A percentile compares a stretch with the other conserved stretches of the same genome.
Conservation (phyloP, 1,140 invertebrate species). For the Parasteatoda tepidariorum region DNA sequence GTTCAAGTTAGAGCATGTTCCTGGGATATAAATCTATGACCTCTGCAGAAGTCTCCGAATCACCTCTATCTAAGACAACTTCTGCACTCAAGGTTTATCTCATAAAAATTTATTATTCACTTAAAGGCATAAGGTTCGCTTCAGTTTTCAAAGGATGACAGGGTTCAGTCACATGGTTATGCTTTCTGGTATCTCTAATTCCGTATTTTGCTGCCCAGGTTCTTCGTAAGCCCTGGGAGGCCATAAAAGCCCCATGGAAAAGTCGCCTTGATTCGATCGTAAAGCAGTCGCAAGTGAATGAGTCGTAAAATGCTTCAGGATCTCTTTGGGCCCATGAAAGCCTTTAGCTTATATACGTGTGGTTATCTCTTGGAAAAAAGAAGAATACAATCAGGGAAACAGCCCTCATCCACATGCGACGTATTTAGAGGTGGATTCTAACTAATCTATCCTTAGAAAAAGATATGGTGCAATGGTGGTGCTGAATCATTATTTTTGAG, state of each 20-base stretch:
- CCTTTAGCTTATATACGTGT: slow-evolving; percentile 11
- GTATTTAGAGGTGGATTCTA: background rate
- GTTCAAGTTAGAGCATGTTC: too few relatives aligned
- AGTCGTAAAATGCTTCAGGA: slow-evolving; percentile 45
- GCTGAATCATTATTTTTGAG: background rate
- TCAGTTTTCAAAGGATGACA: slow-evolving; percentile 23
- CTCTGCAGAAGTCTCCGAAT: too few relatives aligned
- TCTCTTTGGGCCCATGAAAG: slow-evolving; percentile 21
- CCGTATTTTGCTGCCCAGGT: background rate
- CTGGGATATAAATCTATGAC: too few relatives aligned
- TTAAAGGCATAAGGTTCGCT: background rate
- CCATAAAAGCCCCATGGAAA: slow-evolving; percentile 29
- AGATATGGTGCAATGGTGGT: too few relatives aligned
- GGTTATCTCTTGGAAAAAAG: slow-evolving; percentile 39
- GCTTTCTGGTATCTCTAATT: slow-evolving; percentile 35
- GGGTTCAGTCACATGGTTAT: slow-evolving; percentile 18
- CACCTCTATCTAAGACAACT: too few relatives aligned
- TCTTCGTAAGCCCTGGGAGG: slow-evolving; percentile 14
- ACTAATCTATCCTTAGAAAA: too few relatives aligned
- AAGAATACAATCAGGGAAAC: slow-evolving; percentile 4
- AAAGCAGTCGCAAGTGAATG: slow-evolving; percentile 52
- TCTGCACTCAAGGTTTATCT: background rate
- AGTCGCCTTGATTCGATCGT: slow-evolving; percentile 51
- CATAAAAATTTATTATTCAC: slow-evolving; percentile 42
- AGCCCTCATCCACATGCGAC: background rate